Percentiles rank a stretch among this genome's conserved stretches.
phyloP scores from a whole-genome alignment of 2,113 vertebrate genomes.

The Oreochromis tanganicae region DNA sequence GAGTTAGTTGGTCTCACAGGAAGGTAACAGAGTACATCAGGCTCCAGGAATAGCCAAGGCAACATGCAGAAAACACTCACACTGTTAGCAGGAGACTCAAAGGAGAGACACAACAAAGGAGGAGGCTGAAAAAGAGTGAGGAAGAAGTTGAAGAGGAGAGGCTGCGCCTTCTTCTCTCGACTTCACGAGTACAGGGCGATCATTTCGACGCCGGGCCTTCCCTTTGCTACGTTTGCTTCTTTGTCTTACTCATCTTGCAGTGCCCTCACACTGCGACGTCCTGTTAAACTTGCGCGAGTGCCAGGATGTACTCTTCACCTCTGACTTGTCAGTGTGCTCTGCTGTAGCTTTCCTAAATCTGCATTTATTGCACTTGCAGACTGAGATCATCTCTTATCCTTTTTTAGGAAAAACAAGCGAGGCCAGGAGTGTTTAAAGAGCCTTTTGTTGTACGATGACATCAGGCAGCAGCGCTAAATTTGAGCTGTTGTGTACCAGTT shows the following conservation, averaged over 20 bases:
- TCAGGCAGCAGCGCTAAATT: not conserved
- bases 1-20: slow-evolving; percentile 57
- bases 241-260: not conserved
- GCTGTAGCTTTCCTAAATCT: not conserved
- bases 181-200: not conserved
- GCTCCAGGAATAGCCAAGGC: slow-evolving; percentile 57
- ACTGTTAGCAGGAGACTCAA: slow-evolving; percentile 46
- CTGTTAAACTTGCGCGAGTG: not conserved
- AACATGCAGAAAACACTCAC: slow-evolving; percentile 64
- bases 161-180: not conserved
- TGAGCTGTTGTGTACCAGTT: not conserved
- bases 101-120: slow-evolving; percentile 29
- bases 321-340: not conserved
- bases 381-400: not conserved
- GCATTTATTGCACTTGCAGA: not conserved
- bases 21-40: slow-evolving; percentile 54
- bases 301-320: not conserved
- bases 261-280: not conserved
- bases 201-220: not conserved
- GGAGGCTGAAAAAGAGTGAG: slow-evolving; percentile 18
- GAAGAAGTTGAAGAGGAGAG: slow-evolving; percentile 19
- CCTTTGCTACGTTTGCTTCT: not conserved
- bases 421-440: not conserved
- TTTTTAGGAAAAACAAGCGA: not conserved
- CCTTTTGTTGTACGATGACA: not conserved